Evolutionary conservation across 2,113 vertebrate species (phyloP).

Genomic region (Labrus mixtus): DNA sequence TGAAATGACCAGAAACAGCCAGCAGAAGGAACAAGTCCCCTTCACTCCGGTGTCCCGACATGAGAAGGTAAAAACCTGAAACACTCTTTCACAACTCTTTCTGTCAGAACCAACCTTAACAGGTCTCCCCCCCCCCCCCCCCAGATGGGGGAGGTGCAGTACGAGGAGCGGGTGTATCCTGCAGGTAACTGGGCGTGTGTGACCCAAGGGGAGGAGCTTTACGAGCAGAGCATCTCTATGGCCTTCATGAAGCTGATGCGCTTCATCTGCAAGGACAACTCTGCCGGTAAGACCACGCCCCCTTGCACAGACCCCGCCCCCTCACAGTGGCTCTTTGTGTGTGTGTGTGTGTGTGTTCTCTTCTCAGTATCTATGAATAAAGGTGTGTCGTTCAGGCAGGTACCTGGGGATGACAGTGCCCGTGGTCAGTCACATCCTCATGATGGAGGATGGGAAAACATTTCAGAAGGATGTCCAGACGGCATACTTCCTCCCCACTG

Average conservation of each 20-base stretch:
- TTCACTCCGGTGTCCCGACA: slow-evolving; percentile 73
- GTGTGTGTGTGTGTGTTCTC: no score
- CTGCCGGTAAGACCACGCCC: slow-evolving; percentile 78
- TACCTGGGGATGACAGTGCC: slow-evolving; percentile 89
- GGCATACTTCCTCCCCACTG: slow-evolving; percentile 83
- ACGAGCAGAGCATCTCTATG: slow-evolving; percentile 91
- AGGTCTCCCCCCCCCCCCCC: no score
- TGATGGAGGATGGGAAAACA: slow-evolving; percentile 76
- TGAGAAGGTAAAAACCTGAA: slow-evolving; percentile 81
- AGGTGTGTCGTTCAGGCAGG: slow-evolving; percentile 66
- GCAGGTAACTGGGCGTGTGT: slow-evolving; percentile 88
- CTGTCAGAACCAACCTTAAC: no score
- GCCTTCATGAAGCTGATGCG: slow-evolving; percentile 93
- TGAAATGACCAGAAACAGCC: slow-evolving; percentile 85
- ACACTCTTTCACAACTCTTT: neutral
- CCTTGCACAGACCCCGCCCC: neutral
- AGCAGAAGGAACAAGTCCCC: slow-evolving; percentile 82
- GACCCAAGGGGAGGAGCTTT: slow-evolving; percentile 81
- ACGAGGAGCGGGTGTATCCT: slow-evolving; percentile 87
- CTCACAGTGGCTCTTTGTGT: no score
- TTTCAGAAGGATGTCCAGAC: slow-evolving; percentile 85
- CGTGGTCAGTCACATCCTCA: slow-evolving; percentile 83
- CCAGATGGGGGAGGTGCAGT: slow-evolving; percentile 83
- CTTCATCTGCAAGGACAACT: slow-evolving; percentile 93
- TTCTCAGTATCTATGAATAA: no score